Base-by-base conservation (phyloP, 2,888 invertebrate genomes). In the Platynereis dumerilii region DNA sequence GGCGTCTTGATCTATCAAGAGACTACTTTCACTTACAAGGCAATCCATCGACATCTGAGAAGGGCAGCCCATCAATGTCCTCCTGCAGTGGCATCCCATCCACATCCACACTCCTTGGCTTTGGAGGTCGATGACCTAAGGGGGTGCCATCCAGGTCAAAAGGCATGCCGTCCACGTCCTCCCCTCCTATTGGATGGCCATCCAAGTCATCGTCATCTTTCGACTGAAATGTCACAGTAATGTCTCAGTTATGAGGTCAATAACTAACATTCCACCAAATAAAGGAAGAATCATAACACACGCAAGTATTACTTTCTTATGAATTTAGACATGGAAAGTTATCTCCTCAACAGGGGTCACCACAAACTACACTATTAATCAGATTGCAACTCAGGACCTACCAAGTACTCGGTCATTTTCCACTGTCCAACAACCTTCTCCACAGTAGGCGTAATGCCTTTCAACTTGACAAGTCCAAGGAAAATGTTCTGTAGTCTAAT, bases 401-500 rank as follows among this genome's bases (percentile, higher is more conserved):
- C 39, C 24, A 17, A 24, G n/a, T 22, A 52, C n/a, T 24, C 52
- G 3, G n/a, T 7, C 24, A 24, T 52, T 22, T 52, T 52, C 52
- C 52, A 22, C 52, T 34, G 34, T 34, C 34, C 34, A 34, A 12
- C 34, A 34, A n/a, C n/a, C 48, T 22, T 48, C 17, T 22, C 22
- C 7, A 48, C 48, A 20, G 48, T 7, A 48, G 48, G 22, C 5
- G 48, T n/a, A 48, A 12, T 20, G 69, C 27, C 29, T 28, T 26
- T 45, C 28, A 61, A 22, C n/a, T 53, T 39, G 24, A 85, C 82
- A 45, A 93, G 86, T 2, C 99, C 99, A 2, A 96, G 86, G 84
- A 99, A 98, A 15, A 92, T 88, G 79, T 94, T 93, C 82, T 96
- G 94, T 67, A 96, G 86, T 79, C 90, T 91, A 69, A 91, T 89